These are phyloP conservation scores for Gymnocephalus cernua DNA, from an alignment of 2,113 vertebrate genomes.

Conservation along the genomic window DNA sequence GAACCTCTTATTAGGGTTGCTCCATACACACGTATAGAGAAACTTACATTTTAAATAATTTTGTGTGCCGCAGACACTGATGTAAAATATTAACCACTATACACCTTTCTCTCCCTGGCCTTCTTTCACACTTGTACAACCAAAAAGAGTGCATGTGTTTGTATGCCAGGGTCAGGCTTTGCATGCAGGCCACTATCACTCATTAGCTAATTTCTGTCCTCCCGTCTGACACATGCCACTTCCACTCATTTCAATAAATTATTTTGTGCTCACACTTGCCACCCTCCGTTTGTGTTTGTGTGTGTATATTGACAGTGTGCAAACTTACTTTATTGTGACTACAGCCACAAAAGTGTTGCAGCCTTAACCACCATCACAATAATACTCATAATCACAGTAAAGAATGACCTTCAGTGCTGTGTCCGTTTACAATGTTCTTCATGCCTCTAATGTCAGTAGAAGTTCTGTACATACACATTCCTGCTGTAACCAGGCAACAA, in stretches of 20 bases:
- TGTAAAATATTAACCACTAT: too few species aligned
- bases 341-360: conserved; percentile 5
- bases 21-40: not conserved
- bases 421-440: not conserved
- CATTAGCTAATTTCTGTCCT: conserved; percentile 54
- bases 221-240: conserved; percentile 67
- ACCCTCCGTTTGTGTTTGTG: not conserved
- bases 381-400: not conserved
- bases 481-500: not conserved
- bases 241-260: conserved; percentile 52
- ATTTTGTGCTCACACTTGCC: conserved; percentile 23
- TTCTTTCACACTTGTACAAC: not conserved
- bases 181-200: conserved; percentile 32
- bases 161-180: conserved; percentile 21
- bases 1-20: not conserved
- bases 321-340: conserved; percentile 4
- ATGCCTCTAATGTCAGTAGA: not conserved
- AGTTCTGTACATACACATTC: not conserved
- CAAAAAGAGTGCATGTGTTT: not conserved
- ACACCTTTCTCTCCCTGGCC: not conserved
- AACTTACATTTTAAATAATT: not conserved
- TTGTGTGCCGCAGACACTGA: too few species aligned
- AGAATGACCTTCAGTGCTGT: conserved; percentile 23
- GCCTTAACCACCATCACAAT: conserved; percentile 2
- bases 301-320: not conserved